A percentile compares a stretch with the other conserved stretches of the same genome.
Conservation (phyloP, 2,888 invertebrate genomes). For the Leucoma salicis region DNA sequence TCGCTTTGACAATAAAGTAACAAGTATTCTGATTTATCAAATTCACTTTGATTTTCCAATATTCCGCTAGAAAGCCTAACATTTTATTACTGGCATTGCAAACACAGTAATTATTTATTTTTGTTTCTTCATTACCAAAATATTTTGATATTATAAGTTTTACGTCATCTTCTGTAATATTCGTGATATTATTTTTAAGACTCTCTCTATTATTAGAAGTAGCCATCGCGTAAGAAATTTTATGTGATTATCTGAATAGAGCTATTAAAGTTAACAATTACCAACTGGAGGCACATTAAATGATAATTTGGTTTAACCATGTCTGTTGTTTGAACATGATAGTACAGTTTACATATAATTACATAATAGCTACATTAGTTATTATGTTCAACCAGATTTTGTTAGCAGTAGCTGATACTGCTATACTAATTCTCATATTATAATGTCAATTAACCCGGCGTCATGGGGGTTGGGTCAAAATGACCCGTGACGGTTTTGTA, state of each 20-base stretch:
- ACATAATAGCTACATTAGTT: background rate
- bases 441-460: too few relatives aligned
- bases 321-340: background rate
- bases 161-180: slow-evolving; percentile 50
- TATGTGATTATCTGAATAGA: background rate
- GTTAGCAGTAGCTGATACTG: background rate
- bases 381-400: background rate
- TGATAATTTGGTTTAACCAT: background rate
- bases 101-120: slow-evolving; percentile 43
- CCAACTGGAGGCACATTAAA: background rate
- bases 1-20: slow-evolving; percentile 62
- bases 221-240: slow-evolving; percentile 10
- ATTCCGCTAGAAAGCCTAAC: slow-evolving; percentile 71
- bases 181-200: slow-evolving; percentile 6
- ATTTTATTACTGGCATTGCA: slow-evolving; percentile 64
- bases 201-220: background rate
- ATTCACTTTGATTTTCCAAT: slow-evolving; percentile 61
- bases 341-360: background rate
- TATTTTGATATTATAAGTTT: slow-evolving; percentile 46
- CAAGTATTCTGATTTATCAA: slow-evolving; percentile 35
- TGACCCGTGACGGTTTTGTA: too few relatives aligned
- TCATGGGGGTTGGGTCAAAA: too few relatives aligned
- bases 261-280: background rate
- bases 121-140: slow-evolving; percentile 29
- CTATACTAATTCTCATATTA: background rate